Evolutionary conservation across 2,888 invertebrate species (phyloP).

Genomic region (Iselma pallidipennis): DNA sequence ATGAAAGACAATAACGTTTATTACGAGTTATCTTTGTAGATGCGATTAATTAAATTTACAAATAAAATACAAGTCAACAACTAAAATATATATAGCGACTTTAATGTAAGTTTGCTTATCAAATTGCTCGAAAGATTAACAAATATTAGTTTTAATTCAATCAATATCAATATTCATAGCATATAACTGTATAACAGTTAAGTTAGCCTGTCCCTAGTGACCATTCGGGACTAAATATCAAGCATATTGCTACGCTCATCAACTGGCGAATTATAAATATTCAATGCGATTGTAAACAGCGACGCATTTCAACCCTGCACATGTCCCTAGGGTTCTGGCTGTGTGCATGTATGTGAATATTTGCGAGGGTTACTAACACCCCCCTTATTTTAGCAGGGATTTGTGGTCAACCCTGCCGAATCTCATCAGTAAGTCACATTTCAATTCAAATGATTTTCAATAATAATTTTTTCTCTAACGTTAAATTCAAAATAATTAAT

Average conservation of each 20-base stretch:
- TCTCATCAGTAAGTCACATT: conserved; percentile 56
- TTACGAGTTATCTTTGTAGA: too few relatives aligned
- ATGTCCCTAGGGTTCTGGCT: conserved; percentile 26
- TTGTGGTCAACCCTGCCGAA: conserved; percentile 57
- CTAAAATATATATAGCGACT: background rate
- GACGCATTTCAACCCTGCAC: conserved; percentile 31
- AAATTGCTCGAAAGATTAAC: conserved; percentile 57
- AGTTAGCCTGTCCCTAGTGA: conserved; percentile 43
- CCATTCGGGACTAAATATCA: conserved; percentile 52
- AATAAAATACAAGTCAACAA: too few relatives aligned
- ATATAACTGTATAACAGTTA: conserved; percentile 8
- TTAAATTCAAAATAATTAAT: background rate
- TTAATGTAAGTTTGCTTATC: conserved; percentile 50
- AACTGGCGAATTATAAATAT: conserved; percentile 59
- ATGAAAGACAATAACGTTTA: too few relatives aligned
- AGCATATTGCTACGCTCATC: conserved; percentile 59
- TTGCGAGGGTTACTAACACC: conserved; percentile 27
- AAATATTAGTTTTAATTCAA: conserved; percentile 58
- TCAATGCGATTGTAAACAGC: conserved; percentile 57
- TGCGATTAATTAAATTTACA: background rate
- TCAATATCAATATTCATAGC: conserved; percentile 50
- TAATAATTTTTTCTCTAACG: conserved; percentile 45
- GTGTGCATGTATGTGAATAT: conserved; percentile 23
- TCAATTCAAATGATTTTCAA: conserved; percentile 54
- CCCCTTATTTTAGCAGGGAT: conserved; percentile 49